phyloP scores from a whole-genome alignment of 2,888 invertebrate species.

The Matsumyia berberina region DNA sequence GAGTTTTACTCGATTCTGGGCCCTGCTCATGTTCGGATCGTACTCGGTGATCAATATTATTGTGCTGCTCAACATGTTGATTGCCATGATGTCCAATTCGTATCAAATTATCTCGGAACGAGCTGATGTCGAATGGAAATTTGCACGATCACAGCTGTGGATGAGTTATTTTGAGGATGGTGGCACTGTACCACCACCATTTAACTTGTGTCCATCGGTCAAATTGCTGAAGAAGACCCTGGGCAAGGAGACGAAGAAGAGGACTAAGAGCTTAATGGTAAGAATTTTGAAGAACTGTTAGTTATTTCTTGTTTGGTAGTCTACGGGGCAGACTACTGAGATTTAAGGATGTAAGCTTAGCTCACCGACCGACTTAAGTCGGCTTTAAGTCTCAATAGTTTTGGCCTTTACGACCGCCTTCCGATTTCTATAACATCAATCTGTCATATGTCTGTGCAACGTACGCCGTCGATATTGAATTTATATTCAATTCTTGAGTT shows the following conservation, averaged over 20 bases:
- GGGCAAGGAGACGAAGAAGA: conserved; percentile 84
- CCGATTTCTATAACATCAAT: too few species aligned
- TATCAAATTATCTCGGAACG: conserved; percentile 98
- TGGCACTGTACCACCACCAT: conserved; percentile 96
- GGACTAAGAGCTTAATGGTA: conserved; percentile 87
- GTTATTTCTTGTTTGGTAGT: not conserved
- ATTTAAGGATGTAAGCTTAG: too few species aligned
- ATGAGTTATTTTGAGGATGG: conserved; percentile 98
- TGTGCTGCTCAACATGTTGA: conserved; percentile 97
- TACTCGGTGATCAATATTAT: conserved; percentile 99
- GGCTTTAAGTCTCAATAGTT: too few species aligned
- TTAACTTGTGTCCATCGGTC: conserved; percentile 95
- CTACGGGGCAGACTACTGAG: too few species aligned
- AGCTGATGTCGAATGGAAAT: conserved; percentile 98
- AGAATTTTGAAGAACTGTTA: conserved; percentile 78
- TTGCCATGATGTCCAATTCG: conserved; percentile 99
- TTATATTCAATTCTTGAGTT: too few species aligned
- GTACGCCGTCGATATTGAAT: too few species aligned
- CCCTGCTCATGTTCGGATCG: conserved; percentile 97
- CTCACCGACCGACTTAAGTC: too few species aligned
- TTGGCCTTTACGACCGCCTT: too few species aligned
- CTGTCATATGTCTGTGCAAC: too few species aligned
- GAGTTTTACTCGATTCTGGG: conserved; percentile 98
- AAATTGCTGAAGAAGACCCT: conserved; percentile 88
- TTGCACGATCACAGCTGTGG: conserved; percentile 97